Base-by-base conservation (phyloP, 2,797 vertebrate genomes). In the Silurus lanzhouensis region DNA sequence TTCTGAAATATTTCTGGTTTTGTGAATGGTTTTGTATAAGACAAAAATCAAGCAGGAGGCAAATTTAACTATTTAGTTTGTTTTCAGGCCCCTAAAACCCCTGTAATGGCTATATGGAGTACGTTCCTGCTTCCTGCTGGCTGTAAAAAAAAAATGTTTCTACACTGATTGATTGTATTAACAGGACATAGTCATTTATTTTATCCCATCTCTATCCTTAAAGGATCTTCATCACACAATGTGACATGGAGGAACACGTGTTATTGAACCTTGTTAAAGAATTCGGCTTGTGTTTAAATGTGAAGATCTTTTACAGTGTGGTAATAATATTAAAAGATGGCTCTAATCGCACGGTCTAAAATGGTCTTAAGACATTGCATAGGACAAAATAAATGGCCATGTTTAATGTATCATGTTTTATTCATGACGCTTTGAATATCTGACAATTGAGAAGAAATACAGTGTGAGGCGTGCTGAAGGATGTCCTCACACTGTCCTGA, bases 401-500 rank as follows among this genome's bases (percentile, higher is more conserved):
- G 83, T 88, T 85, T 63, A 83, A 89, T 85, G 87, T 81, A 89
- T 86, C 0, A 85, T 90, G 87, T 92, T 90, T 91, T 86, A 92
- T 91, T 90, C 52, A 85, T 85, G 55, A 74, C 60, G 15, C 86
- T 91, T 86, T 89, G 89, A 92, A 92, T 90, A 88, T 87, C 84
- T 89, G 82, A 86, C 83, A 86, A 90, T 91, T 88, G 86, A 89
- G 85, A 87, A 90, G 86, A 81, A 88, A 88, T 63, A 75, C 88
- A 88, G 91, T 93, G 87, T 91, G 88, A 89, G 88, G 85, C 88
- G 83, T 89, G 88, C 76, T 88, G 90, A 89, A 88, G 89, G 88
- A 91, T 92, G 91, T 92, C 89, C 90, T 89, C 86, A 84, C 89
- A 90, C 88, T 83, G 85, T 82, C 87, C 85, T 90, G 92, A 92